Conservation (phyloP, 2,113 vertebrate species). For the Chaetorhynchus papuensis region DNA sequence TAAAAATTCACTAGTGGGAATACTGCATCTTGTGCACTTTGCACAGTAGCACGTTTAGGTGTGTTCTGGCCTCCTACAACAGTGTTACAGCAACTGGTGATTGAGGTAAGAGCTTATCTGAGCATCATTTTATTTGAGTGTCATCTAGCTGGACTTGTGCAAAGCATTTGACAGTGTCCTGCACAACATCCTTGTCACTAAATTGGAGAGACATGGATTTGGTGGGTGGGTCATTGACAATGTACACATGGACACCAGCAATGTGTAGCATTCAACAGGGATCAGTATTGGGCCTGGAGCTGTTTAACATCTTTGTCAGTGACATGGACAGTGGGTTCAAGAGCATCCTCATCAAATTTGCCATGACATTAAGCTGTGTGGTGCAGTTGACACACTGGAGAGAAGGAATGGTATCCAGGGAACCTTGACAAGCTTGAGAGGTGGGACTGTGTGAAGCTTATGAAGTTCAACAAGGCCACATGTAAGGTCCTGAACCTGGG, state of each 20-base stretch:
- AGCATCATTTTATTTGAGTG: neutral
- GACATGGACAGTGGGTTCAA: neutral
- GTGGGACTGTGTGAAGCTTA: neutral
- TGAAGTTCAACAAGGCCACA: neutral
- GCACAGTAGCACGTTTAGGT: neutral
- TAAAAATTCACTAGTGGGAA: neutral
- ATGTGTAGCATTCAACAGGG: fast-evolving
- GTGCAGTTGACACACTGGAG: neutral
- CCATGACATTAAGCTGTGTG: neutral
- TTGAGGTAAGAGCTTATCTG: neutral
- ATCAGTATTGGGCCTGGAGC: neutral
- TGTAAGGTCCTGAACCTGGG: neutral
- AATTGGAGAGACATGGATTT: neutral
- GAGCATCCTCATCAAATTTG: neutral
- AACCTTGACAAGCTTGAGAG: neutral
- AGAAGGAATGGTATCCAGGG: neutral
- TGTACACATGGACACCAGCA: neutral
- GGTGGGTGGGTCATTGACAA: neutral
- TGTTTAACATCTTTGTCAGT: neutral
- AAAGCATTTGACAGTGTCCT: neutral
- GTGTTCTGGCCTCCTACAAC: neutral
- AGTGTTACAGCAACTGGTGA: neutral
- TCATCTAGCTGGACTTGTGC: neutral
- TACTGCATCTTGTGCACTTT: neutral
- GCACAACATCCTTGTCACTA: too few relatives aligned